Percentiles rank a stretch among this genome's conserved stretches.
Evolutionary conservation across 2,888 invertebrate genomes (phyloP).

Genomic region (Rotaria macrura): DNA sequence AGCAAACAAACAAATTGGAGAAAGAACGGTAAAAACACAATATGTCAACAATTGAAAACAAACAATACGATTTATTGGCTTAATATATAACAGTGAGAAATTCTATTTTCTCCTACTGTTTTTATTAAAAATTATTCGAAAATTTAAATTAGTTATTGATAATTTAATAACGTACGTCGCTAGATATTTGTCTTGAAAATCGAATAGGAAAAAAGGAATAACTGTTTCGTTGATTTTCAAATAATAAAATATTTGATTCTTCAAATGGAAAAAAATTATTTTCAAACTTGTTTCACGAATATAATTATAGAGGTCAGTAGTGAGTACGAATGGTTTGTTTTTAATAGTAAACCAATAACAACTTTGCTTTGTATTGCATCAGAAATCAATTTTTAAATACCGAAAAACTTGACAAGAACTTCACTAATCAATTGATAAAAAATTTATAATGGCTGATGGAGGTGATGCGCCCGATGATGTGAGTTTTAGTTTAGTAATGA

Average conservation of each 20-base stretch:
- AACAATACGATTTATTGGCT: neutral
- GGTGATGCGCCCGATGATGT: neutral
- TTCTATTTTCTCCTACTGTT: neutral
- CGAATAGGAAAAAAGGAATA: too few relatives aligned
- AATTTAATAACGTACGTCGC: neutral
- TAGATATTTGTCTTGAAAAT: neutral
- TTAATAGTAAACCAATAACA: neutral
- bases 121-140: neutral
- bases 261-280: neutral
- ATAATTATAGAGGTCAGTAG: neutral
- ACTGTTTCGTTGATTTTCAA: too few relatives aligned
- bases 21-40: neutral
- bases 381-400: neutral
- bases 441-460: neutral
- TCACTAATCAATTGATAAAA: neutral
- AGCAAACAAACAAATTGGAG: conserved; percentile 8
- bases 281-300: neutral
- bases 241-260: too few relatives aligned
- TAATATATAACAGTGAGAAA: neutral
- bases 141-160: neutral
- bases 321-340: neutral
- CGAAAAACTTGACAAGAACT: neutral
- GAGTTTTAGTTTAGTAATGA: neutral
- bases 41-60: neutral
- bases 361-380: neutral